Conservation (phyloP, 2,113 vertebrate species). For the Peromyscus polionotus region DNA sequence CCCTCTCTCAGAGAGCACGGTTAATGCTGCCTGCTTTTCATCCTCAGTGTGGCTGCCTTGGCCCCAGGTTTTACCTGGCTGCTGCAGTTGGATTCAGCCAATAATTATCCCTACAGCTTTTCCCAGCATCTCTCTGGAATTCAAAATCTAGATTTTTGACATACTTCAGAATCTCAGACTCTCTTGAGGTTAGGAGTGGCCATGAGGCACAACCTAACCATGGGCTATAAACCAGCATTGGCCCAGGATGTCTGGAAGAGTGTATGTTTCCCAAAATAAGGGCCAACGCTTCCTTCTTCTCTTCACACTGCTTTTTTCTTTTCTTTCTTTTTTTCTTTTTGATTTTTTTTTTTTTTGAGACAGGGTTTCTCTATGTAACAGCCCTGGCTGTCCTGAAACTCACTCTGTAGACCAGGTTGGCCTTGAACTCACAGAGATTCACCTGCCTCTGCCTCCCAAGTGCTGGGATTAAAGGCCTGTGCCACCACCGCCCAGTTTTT, state of each 20-base stretch:
- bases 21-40: neutral
- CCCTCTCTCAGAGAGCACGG: neutral
- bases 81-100: neutral
- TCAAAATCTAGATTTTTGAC: neutral
- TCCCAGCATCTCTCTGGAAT: neutral
- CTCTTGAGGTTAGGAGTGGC: neutral
- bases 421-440: too few relatives aligned
- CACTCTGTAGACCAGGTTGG: too few relatives aligned
- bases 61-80: neutral
- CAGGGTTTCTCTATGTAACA: too few relatives aligned
- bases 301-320: neutral
- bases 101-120: neutral
- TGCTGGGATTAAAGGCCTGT: too few relatives aligned
- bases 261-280: slow-evolving; percentile 31
- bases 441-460: too few relatives aligned
- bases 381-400: too few relatives aligned
- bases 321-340: too few relatives aligned
- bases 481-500: too few relatives aligned
- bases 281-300: neutral
- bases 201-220: neutral
- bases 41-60: neutral
- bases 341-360: too few relatives aligned
- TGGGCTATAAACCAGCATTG: neutral
- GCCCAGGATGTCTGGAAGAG: neutral
- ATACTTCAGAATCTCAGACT: neutral